Percentiles rank a stretch among this genome's conserved stretches.
Evolutionary conservation across 2,888 invertebrate species (phyloP).

Genomic region (Dilophus febrilis): DNA sequence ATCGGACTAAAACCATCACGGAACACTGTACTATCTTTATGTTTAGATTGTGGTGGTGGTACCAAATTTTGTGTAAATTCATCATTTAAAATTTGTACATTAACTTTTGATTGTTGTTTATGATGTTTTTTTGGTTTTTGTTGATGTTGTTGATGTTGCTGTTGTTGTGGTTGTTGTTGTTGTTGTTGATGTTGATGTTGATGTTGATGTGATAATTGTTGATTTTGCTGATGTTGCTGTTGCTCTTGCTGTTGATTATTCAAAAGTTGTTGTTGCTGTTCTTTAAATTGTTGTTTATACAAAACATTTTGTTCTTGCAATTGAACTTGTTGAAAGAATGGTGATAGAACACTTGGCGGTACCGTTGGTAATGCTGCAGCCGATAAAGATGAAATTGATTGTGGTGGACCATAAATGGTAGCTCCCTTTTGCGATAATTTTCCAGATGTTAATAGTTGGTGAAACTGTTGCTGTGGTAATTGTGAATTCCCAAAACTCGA

Average conservation of each 20-base stretch:
- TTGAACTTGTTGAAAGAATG: slow-evolving; percentile 7
- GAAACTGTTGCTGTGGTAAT: background rate
- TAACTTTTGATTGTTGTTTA: background rate
- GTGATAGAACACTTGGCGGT: slow-evolving; percentile 9
- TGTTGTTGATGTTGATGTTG: too few relatives aligned
- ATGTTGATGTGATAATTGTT: background rate
- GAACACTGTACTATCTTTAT: slow-evolving; percentile 5
- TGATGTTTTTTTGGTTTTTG: background rate
- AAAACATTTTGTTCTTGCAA: slow-evolving; percentile 3
- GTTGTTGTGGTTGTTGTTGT: background rate
- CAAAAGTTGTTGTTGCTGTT: background rate
- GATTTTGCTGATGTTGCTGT: slow-evolving; percentile 1
- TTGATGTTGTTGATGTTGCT: background rate
- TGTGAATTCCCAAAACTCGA: background rate
- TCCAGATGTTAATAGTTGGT: background rate
- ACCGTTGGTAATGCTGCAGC: slow-evolving; percentile 7
- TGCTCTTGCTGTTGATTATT: slow-evolving; percentile 1
- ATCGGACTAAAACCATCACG: background rate
- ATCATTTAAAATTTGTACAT: slow-evolving; percentile 3
- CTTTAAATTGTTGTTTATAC: background rate
- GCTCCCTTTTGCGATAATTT: background rate
- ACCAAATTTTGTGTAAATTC: slow-evolving; percentile 8
- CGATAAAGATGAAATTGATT: background rate
- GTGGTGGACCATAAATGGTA: slow-evolving; percentile 1
- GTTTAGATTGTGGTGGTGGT: slow-evolving; percentile 9